Conservation (phyloP, 2,113 vertebrate genomes). For the Ancistrus triradiatus region DNA sequence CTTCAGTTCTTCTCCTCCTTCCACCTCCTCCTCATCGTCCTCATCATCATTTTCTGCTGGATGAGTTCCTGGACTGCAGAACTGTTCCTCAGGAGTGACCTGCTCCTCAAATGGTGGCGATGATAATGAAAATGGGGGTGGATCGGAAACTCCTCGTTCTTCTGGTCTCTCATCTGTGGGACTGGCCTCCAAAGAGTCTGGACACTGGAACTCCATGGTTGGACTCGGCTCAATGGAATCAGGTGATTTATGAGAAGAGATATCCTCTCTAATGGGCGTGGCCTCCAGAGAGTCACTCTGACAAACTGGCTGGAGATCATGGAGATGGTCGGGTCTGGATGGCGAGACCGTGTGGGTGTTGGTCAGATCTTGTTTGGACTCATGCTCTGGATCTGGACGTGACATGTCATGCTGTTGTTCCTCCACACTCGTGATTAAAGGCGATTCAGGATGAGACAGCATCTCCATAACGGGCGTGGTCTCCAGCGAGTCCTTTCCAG, state of each 20-base stretch:
- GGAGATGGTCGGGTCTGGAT: slow-evolving; percentile 70
- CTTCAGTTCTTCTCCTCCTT: slow-evolving; percentile 49
- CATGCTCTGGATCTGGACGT: too few species aligned
- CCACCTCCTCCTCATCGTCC: slow-evolving; percentile 53
- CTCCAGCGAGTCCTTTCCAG: slow-evolving; percentile 92
- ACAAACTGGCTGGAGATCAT: slow-evolving; percentile 70
- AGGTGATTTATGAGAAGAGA: slow-evolving; percentile 87
- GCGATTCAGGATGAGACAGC: slow-evolving; percentile 85
- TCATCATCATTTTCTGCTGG: slow-evolving; percentile 59
- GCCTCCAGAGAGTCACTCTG: slow-evolving; percentile 87
- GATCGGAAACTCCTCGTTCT: slow-evolving; percentile 39
- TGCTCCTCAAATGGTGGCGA: slow-evolving; percentile 54
- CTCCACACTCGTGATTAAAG: slow-evolving; percentile 36
- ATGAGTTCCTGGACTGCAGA: slow-evolving; percentile 62
- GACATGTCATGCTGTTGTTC: too few species aligned
- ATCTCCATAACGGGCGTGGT: slow-evolving; percentile 84
- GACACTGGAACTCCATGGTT: slow-evolving; percentile 83
- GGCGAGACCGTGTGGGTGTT: too few species aligned
- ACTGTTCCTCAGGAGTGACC: slow-evolving; percentile 65
- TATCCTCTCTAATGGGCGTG: slow-evolving; percentile 84
- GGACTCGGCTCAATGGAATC: slow-evolving; percentile 97
- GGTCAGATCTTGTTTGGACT: too few species aligned
- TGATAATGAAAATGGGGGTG: slow-evolving; percentile 57
- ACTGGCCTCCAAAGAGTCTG: slow-evolving; percentile 90
- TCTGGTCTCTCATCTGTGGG: slow-evolving; percentile 66